phyloP scores from a whole-genome alignment of 2,797 vertebrate genomes.

The Eulemur rubriventer region DNA sequence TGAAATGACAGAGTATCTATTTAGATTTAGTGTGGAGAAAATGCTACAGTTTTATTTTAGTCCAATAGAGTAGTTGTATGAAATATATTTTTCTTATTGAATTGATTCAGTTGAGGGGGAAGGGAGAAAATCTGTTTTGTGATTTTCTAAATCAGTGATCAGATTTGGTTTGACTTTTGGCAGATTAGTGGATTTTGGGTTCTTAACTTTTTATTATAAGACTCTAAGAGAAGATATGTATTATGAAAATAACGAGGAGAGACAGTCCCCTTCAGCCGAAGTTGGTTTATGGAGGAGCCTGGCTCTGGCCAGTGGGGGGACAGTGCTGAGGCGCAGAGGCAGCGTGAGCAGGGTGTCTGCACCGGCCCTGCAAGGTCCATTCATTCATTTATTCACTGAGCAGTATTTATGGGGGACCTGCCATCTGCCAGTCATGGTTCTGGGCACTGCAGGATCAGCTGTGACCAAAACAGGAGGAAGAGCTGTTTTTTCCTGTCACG shows the following conservation, averaged over 20 bases:
- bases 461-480: neutral
- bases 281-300: neutral
- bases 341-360: no score
- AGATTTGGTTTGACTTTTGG: neutral
- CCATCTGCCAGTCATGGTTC: neutral
- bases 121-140: neutral
- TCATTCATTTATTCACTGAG: neutral
- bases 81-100: neutral
- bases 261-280: neutral
- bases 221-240: neutral
- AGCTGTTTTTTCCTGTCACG: neutral
- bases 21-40: neutral
- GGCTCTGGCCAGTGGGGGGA: neutral
- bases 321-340: rapidly evolving
- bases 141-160: neutral
- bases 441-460: neutral
- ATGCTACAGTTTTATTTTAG: neutral
- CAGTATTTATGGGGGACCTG: neutral
- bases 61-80: neutral
- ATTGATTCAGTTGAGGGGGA: neutral
- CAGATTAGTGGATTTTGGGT: neutral
- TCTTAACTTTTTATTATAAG: neutral
- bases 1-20: neutral
- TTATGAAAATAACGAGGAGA: neutral
- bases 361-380: rapidly evolving